Conservation (phyloP, 2,888 invertebrate species). For the Amblyteles armatorius region DNA sequence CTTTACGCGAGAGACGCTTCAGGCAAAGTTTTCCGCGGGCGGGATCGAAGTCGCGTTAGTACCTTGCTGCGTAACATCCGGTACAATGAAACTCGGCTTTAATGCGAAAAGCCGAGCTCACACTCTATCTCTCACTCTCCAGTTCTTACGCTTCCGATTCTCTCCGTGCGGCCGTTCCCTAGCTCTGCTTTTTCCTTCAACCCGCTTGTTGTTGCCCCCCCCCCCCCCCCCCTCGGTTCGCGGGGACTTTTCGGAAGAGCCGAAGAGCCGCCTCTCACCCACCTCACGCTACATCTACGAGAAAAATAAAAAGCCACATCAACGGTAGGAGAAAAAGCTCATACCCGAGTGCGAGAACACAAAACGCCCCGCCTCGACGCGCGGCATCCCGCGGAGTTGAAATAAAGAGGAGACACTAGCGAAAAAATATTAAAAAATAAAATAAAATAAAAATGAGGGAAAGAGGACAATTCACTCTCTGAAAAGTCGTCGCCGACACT, state of each 20-base stretch:
- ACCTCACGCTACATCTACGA: neutral
- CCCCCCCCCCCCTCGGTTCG: neutral
- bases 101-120: constrained; percentile 59
- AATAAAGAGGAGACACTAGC: constrained; percentile 36
- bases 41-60: constrained; percentile 67
- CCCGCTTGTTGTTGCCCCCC: neutral
- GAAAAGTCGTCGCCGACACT: constrained; percentile 60
- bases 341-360: constrained; percentile 36
- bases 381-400: constrained; percentile 20
- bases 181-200: constrained; percentile 19
- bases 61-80: constrained; percentile 60
- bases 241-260: constrained; percentile 41
- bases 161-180: neutral
- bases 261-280: neutral
- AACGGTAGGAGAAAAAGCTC: neutral
- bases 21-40: constrained; percentile 40
- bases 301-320: constrained; percentile 25
- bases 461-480: constrained; percentile 49
- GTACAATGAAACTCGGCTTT: constrained; percentile 68
- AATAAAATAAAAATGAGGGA: constrained; percentile 4
- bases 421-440: no score
- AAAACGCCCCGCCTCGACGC: constrained; percentile 59
- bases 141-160: neutral
- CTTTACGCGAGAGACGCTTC: neutral
- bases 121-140: neutral